Evolutionary conservation across 2,113 vertebrate genomes (phyloP).

Genomic region (Microcebus tavaratra): DNA sequence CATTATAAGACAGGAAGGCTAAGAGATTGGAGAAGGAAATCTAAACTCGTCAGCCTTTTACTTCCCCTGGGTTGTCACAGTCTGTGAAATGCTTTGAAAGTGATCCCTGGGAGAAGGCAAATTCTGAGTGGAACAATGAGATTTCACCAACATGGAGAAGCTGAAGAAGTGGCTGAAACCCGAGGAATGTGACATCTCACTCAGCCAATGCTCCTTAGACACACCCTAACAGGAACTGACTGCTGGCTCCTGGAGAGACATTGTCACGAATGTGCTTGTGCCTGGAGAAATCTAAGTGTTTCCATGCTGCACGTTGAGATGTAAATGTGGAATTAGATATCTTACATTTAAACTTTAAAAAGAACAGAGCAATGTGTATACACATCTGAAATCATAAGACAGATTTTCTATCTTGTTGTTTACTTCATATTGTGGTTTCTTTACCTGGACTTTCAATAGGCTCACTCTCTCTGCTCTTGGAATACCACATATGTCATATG

Average conservation of each 20-base stretch:
- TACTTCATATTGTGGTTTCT: neutral
- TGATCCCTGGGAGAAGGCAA: conserved; percentile 7
- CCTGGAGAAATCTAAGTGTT: neutral
- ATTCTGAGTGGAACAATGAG: conserved; percentile 22
- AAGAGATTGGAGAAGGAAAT: neutral
- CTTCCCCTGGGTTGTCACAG: conserved; percentile 18
- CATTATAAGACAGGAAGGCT: neutral
- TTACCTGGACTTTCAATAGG: neutral
- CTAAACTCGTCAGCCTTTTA: neutral
- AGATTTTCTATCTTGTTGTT: neutral
- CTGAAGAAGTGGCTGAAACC: neutral
- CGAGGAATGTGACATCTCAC: neutral
- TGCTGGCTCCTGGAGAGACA: neutral
- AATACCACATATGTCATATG: neutral
- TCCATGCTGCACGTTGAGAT: neutral
- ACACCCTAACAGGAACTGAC: neutral
- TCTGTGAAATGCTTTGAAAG: conserved; percentile 50
- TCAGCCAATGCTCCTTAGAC: neutral
- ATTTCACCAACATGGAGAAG: conserved; percentile 26
- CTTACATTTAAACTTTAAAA: neutral
- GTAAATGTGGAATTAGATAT: neutral
- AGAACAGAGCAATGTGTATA: neutral
- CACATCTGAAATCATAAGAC: neutral
- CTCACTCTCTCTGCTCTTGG: too few species aligned
- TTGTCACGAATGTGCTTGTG: neutral